Conservation (phyloP, 2,888 invertebrate species). For the Mactromeris polynyma region DNA sequence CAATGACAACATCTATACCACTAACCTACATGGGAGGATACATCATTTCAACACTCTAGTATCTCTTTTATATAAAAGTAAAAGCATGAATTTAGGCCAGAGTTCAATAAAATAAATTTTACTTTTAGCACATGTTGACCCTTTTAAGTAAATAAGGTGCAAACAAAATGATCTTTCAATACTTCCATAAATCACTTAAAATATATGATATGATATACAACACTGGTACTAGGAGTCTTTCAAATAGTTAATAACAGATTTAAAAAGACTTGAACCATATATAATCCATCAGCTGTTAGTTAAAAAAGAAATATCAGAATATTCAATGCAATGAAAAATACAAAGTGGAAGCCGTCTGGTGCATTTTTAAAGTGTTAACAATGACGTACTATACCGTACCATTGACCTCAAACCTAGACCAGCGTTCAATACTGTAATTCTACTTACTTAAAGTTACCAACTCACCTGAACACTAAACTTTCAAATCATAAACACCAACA, state of each 20-base stretch:
- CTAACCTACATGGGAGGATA: neutral
- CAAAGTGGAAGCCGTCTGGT: neutral
- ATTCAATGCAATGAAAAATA: neutral
- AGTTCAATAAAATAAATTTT: conserved; percentile 13
- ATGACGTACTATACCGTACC: neutral
- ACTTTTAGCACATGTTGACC: conserved; percentile 2
- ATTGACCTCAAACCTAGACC: neutral
- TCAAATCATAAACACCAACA: neutral
- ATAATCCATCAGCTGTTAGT: no score
- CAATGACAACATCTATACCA: neutral
- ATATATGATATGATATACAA: neutral
- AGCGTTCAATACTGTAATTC: neutral
- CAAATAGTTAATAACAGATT: neutral
- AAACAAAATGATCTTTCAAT: conserved; percentile 3
- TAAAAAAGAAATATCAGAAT: neutral
- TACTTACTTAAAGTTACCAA: no score
- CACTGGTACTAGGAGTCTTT: neutral
- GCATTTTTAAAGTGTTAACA: neutral
- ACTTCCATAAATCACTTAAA: neutral
- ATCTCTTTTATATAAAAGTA: neutral
- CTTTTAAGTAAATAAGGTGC: neutral
- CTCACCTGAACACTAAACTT: neutral
- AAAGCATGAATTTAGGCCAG: neutral
- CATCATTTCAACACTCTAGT: neutral
- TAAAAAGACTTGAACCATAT: neutral